Conservation (phyloP, 2,888 invertebrate genomes). For the Vandiemenella viatica region DNA sequence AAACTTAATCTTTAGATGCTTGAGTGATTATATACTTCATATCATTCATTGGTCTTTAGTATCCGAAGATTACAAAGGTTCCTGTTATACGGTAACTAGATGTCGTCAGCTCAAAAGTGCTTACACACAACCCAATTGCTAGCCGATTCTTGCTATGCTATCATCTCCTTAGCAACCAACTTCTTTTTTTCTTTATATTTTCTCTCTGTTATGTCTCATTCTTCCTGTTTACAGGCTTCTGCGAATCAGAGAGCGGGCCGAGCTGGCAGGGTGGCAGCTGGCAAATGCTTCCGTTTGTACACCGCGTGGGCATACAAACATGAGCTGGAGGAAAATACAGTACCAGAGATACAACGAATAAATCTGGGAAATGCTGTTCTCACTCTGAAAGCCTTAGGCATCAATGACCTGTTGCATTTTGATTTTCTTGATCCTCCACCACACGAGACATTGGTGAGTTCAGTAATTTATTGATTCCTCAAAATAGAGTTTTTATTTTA, state of each 20-base stretch:
- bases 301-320: slow-evolving; percentile 98
- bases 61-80: too few relatives aligned
- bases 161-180: too few relatives aligned
- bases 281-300: slow-evolving; percentile 95
- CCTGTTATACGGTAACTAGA: too few relatives aligned
- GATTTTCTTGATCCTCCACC: slow-evolving; percentile 98
- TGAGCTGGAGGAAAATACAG: slow-evolving; percentile 93
- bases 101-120: too few relatives aligned
- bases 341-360: slow-evolving; percentile 96
- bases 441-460: slow-evolving; percentile 60
- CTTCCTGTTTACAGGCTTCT: slow-evolving; percentile 45
- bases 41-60: too few relatives aligned
- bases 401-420: slow-evolving; percentile 94
- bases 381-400: slow-evolving; percentile 88
- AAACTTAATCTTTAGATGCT: too few relatives aligned
- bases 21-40: too few relatives aligned
- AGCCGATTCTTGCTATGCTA: too few relatives aligned
- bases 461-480: background rate
- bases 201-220: too few relatives aligned
- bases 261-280: slow-evolving; percentile 89
- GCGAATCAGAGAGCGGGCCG: slow-evolving; percentile 95
- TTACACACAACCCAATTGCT: too few relatives aligned
- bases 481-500: too few relatives aligned
- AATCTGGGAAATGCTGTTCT: slow-evolving; percentile 96
- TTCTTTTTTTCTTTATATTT: too few relatives aligned